phyloP scores from a whole-genome alignment of 2,113 vertebrate species.

The Centropus unirufus region DNA sequence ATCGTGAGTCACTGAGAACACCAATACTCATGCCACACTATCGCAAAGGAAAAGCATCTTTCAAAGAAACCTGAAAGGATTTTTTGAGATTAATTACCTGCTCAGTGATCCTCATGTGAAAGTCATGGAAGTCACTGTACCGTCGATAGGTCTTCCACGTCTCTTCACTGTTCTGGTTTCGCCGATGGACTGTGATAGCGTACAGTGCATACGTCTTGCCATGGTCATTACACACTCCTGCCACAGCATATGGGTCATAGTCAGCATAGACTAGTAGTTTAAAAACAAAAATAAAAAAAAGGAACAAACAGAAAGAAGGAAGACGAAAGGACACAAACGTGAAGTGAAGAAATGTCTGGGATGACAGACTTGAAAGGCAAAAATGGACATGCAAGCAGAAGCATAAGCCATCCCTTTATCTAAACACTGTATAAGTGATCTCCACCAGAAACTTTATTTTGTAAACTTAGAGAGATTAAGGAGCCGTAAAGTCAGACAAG shows the following conservation, averaged over 20 bases:
- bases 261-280: slow-evolving; percentile 87
- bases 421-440: background rate
- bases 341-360: slow-evolving; percentile 76
- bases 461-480: background rate
- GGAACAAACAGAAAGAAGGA: slow-evolving; percentile 75
- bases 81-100: slow-evolving; percentile 79
- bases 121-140: slow-evolving; percentile 98
- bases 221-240: slow-evolving; percentile 99
- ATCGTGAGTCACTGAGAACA: background rate
- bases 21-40: background rate
- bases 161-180: slow-evolving; percentile 85
- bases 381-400: slow-evolving; percentile 60
- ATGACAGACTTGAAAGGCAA: slow-evolving; percentile 70
- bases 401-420: slow-evolving; percentile 11
- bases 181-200: slow-evolving; percentile 92
- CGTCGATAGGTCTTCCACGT: slow-evolving; percentile 97
- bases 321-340: slow-evolving; percentile 76
- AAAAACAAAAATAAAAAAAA: slow-evolving; percentile 64
- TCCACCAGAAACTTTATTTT: background rate
- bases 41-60: background rate
- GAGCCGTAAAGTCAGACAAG: background rate
- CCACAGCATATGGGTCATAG: slow-evolving; percentile 89
- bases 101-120: slow-evolving; percentile 98
- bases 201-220: slow-evolving; percentile 98
- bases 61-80: background rate